Evolutionary conservation across 2,888 invertebrate genomes (phyloP).

Genomic region (Girardia tigrina): DNA sequence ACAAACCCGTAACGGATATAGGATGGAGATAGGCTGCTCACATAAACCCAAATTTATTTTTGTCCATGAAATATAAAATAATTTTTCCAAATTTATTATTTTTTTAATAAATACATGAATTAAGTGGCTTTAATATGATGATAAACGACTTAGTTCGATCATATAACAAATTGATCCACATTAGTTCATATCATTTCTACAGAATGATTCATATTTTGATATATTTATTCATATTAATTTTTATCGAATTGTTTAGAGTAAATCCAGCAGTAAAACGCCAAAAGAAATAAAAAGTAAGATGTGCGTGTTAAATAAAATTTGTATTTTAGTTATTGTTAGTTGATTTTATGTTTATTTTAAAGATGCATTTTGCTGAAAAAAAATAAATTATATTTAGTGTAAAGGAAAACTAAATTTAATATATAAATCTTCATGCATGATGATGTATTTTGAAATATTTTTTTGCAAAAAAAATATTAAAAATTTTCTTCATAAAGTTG

Average conservation of each 20-base stretch:
- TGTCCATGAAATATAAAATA: no score
- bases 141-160: no score
- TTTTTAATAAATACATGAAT: no score
- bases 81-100: no score
- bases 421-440: slow-evolving; percentile 13
- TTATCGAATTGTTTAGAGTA: not conserved
- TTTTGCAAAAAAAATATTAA: not conserved
- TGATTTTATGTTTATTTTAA: not conserved
- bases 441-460: not conserved
- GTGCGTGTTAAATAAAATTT: slow-evolving; percentile 18
- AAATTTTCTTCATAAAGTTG: not conserved
- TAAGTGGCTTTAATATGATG: no score
- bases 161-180: no score
- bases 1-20: no score
- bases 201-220: no score
- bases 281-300: slow-evolving; percentile 23
- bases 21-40: no score
- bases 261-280: not conserved
- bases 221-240: not conserved
- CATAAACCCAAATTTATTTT: no score
- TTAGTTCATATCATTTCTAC: no score
- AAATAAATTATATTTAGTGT: no score
- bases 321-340: not conserved
- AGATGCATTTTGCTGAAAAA: slow-evolving; percentile 3
- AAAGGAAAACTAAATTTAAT: not conserved